Evolutionary conservation across 2,888 invertebrate genomes (phyloP).

Genomic region (Gymnoscelis rufifasciata): DNA sequence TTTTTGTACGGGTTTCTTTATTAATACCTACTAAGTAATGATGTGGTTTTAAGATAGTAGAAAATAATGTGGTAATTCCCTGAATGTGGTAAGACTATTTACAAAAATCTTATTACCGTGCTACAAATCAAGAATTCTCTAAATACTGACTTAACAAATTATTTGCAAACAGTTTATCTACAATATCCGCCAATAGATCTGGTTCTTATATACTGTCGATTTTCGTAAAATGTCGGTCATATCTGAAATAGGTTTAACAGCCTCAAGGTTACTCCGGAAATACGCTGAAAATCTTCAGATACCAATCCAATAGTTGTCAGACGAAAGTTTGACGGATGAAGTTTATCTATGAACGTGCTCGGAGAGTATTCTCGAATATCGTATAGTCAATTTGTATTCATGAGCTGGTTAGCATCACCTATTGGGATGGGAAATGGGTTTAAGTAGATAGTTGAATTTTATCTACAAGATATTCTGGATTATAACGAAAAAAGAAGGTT

Average conservation of each 20-base stretch:
- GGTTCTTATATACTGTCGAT: constrained; percentile 5
- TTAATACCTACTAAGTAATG: too few relatives aligned
- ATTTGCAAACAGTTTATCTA: neutral
- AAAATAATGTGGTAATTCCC: too few relatives aligned
- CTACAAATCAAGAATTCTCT: too few relatives aligned
- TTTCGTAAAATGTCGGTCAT: constrained; percentile 1
- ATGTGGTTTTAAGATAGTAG: too few relatives aligned
- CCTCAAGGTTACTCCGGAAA: constrained; percentile 8
- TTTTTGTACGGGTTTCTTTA: constrained; percentile 29
- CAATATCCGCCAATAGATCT: neutral
- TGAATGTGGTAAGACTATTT: too few relatives aligned
- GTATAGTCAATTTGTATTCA: neutral
- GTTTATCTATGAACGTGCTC: neutral
- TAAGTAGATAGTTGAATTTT: neutral
- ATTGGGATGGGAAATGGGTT: neutral
- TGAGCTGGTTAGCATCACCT: neutral
- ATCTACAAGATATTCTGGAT: neutral
- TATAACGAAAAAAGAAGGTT: too few relatives aligned
- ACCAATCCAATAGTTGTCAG: constrained; percentile 8
- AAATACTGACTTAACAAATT: neutral
- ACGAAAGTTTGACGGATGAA: constrained; percentile 3
- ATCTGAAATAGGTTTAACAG: constrained; percentile 7
- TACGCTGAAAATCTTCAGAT: constrained; percentile 4
- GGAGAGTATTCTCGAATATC: neutral
- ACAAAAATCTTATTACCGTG: too few relatives aligned